Evolutionary conservation across 2,797 vertebrate species (phyloP).

Genomic region (Intellagama lesueurii): DNA sequence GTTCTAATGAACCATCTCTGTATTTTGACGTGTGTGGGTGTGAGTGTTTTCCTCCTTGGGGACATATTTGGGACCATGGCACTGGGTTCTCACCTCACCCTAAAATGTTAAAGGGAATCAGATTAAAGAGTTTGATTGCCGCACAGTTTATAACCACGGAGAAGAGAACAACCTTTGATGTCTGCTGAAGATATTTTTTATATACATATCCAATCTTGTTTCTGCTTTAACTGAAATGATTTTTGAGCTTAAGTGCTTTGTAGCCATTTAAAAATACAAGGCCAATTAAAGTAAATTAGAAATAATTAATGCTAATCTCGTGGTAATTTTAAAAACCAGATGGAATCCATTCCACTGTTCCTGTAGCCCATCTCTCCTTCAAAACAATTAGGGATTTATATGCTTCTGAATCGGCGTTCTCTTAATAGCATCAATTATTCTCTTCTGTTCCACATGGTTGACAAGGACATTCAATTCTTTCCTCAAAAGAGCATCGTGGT

Average conservation of each 20-base stretch:
- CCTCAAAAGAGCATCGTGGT: too few species aligned
- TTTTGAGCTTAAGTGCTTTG: not conserved
- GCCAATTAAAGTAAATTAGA: not conserved
- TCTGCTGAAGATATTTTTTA: not conserved
- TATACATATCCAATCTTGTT: not conserved
- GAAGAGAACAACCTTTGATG: not conserved
- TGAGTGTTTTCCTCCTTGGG: too few species aligned
- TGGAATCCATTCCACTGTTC: not conserved
- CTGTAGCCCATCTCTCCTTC: not conserved
- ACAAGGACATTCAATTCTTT: not conserved
- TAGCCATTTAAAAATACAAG: not conserved
- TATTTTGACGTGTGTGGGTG: too few species aligned
- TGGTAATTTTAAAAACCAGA: not conserved
- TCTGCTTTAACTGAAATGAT: not conserved
- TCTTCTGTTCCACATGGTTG: not conserved
- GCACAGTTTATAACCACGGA: not conserved
- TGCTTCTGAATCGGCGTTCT: not conserved
- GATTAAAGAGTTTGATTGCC: not conserved
- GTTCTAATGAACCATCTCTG: too few species aligned
- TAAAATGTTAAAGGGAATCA: not conserved
- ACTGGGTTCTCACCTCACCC: too few species aligned
- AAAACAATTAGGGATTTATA: slow-evolving; percentile 4
- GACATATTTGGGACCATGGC: too few species aligned
- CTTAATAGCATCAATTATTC: not conserved
- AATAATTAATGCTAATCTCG: slow-evolving; percentile 26